These are phyloP conservation scores for Caiman crocodilus DNA, from an alignment of 2,797 vertebrate species.

Conservation along the genomic window DNA sequence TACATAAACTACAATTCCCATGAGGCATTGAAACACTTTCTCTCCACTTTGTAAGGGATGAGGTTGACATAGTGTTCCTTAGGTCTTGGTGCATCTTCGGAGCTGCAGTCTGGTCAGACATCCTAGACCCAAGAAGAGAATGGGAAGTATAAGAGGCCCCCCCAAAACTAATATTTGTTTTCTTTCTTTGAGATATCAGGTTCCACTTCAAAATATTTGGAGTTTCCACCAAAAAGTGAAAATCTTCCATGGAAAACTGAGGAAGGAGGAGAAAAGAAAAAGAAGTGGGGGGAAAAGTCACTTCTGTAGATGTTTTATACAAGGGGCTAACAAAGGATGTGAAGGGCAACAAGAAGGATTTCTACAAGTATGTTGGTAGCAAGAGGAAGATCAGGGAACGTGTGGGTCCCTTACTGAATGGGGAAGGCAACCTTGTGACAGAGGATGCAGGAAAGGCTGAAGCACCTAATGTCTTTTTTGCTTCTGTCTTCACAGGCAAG, in stretches of 20 bases:
- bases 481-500: no score
- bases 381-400: no score
- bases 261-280: neutral
- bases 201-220: neutral
- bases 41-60: neutral
- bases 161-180: neutral
- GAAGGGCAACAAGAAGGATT: no score
- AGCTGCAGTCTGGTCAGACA: neutral
- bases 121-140: neutral
- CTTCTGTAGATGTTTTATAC: neutral
- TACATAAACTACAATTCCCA: neutral
- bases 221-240: neutral
- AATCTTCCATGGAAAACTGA: neutral
- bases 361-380: no score
- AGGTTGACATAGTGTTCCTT: neutral
- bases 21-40: neutral
- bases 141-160: neutral
- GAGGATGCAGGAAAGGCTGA: no score
- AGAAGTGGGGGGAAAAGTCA: neutral
- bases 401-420: no score
- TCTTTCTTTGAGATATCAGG: neutral
- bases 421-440: no score
- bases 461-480: no score
- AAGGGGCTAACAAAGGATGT: no score
- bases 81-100: neutral